These are phyloP conservation scores for Clavelina lepadiformis DNA, from an alignment of 23 tunicate species.

Conservation along the genomic window DNA sequence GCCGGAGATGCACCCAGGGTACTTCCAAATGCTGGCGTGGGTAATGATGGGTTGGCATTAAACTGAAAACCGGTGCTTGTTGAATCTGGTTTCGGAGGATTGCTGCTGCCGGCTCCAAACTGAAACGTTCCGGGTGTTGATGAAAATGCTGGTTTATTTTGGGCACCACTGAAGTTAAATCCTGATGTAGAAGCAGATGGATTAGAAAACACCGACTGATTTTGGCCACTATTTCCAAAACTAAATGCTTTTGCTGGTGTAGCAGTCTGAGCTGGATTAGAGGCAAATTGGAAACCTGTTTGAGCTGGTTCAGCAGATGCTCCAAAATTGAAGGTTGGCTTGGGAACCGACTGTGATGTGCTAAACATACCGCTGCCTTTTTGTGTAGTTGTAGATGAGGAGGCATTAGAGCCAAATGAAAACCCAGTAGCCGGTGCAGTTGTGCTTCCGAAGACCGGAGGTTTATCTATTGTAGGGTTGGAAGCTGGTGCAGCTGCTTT, in stretches of 20 bases:
- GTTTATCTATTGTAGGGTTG: not conserved
- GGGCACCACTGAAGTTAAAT: slow-evolving; percentile 1
- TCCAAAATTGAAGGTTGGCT: slow-evolving; percentile 18
- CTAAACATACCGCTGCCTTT: not conserved
- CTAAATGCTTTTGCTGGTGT: not conserved
- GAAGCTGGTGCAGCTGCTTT: not conserved
- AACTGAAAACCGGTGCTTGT: slow-evolving; percentile 17
- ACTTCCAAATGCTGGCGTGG: not conserved
- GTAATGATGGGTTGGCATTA: not conserved
- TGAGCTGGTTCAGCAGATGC: not conserved
- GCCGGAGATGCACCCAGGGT: not conserved
- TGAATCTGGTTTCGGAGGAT: slow-evolving; percentile 18
- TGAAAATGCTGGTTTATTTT: slow-evolving; percentile 1
- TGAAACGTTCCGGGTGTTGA: not conserved
- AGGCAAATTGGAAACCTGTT: not conserved
- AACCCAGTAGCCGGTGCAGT: slow-evolving; percentile 12
- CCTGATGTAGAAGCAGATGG: slow-evolving; percentile 25
- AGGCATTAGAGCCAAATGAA: slow-evolving; percentile 10
- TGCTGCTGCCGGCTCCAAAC: slow-evolving; percentile 4
- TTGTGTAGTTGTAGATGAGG: not conserved
- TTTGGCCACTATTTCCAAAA: slow-evolving; percentile 1
- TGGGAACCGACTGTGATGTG: slow-evolving; percentile 4
- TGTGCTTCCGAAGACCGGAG: slow-evolving; percentile 8
- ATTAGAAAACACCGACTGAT: too few species aligned
- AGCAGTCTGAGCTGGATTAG: not conserved